A percentile compares a stretch with the other conserved stretches of the same genome.
These are phyloP conservation scores for Cryptops parisi DNA, from an alignment of 2,888 invertebrate genomes.

Conservation along the genomic window DNA sequence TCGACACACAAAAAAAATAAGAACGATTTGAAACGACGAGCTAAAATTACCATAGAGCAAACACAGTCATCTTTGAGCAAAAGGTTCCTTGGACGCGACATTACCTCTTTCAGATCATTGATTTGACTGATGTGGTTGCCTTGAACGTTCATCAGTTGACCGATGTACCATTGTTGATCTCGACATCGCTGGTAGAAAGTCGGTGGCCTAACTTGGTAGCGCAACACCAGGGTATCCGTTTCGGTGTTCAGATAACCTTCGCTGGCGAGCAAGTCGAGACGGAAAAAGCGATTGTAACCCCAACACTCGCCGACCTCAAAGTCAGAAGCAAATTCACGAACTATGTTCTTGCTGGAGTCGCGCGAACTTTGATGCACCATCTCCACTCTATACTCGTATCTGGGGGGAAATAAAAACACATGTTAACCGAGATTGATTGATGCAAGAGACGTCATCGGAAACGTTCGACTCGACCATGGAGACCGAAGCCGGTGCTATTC, in stretches of 20 bases:
- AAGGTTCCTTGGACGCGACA: too few species aligned
- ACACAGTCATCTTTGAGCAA: neutral
- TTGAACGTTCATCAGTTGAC: conserved; percentile 64
- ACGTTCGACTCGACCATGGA: neutral
- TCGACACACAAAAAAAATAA: neutral
- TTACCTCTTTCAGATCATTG: conserved; percentile 60
- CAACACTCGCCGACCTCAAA: conserved; percentile 94
- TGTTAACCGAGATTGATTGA: neutral
- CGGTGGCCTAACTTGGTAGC: conserved; percentile 82
- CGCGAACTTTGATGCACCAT: conserved; percentile 82
- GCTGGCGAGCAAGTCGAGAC: conserved; percentile 71
- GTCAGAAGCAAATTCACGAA: conserved; percentile 86
- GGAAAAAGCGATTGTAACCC: conserved; percentile 89
- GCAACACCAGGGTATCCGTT: conserved; percentile 65
- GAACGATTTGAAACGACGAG: neutral
- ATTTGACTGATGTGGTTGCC: conserved; percentile 65
- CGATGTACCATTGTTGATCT: conserved; percentile 85
- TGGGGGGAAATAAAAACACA: conserved; percentile 26
- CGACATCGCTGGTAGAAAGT: conserved; percentile 86
- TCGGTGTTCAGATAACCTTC: conserved; percentile 79
- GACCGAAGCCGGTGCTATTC: neutral
- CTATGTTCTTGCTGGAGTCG: conserved; percentile 57
- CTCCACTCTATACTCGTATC: conserved; percentile 84
- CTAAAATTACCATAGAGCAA: neutral
- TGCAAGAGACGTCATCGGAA: neutral